Percentiles rank a stretch among this genome's conserved stretches.
These are phyloP conservation scores for Streptopelia turtur DNA, from an alignment of 2,797 vertebrate species.

Conservation along the genomic window DNA sequence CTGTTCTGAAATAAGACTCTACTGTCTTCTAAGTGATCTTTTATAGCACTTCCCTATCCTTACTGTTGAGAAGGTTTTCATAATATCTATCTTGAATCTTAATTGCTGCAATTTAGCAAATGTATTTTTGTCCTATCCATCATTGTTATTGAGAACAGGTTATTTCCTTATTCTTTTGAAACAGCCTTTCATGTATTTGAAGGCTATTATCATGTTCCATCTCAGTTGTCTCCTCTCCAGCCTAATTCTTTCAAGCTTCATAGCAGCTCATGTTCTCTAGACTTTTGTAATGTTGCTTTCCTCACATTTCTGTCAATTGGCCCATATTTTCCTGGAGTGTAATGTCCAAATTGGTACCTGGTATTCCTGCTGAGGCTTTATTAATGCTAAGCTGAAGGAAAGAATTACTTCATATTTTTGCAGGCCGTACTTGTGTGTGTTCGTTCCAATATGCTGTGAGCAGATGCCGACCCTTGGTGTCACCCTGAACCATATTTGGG, in stretches of 20 bases:
- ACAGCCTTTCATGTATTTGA: slow-evolving; percentile 37
- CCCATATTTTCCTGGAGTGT: background rate
- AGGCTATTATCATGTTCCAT: slow-evolving; percentile 40
- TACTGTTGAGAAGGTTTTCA: background rate
- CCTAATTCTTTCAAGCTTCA: slow-evolving; percentile 35
- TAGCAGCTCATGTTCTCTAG: background rate
- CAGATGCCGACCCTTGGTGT: slow-evolving; percentile 16
- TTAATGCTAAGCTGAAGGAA: background rate
- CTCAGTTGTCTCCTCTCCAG: slow-evolving; percentile 30
- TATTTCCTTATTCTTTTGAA: slow-evolving; percentile 58
- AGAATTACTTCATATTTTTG: background rate
- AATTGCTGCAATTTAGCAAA: slow-evolving; percentile 48
- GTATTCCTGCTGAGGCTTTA: background rate
- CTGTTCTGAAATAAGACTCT: background rate
- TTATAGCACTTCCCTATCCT: background rate
- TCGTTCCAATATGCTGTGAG: slow-evolving; percentile 27
- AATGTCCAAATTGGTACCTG: background rate
- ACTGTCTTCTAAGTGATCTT: background rate
- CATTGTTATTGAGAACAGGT: slow-evolving; percentile 25
- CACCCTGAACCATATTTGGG: background rate
- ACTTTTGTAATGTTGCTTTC: slow-evolving; percentile 9
- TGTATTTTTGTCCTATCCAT: slow-evolving; percentile 43
- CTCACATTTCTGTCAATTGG: background rate
- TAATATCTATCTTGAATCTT: slow-evolving; percentile 34
- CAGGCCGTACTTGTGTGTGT: background rate